A percentile compares a stretch with the other conserved stretches of the same genome.
phyloP scores from a whole-genome alignment of 2,113 vertebrate genomes.

The Lontra canadensis region DNA sequence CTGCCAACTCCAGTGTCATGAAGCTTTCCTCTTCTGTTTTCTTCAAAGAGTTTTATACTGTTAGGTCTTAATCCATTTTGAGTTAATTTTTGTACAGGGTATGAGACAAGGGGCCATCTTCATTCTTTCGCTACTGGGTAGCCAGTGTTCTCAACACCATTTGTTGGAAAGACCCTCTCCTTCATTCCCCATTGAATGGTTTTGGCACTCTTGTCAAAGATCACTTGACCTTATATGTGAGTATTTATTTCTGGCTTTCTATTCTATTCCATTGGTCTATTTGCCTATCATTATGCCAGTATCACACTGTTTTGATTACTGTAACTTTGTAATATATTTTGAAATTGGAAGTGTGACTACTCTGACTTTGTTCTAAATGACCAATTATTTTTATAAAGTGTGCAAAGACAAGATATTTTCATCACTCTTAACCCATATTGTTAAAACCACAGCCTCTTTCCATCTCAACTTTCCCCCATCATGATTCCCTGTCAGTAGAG shows the following conservation, averaged over 20 bases:
- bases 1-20: background rate
- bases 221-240: background rate
- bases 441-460: background rate
- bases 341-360: background rate
- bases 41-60: background rate
- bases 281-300: background rate
- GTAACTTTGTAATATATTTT: background rate
- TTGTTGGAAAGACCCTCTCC: background rate
- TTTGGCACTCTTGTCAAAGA: background rate
- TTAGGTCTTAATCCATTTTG: background rate
- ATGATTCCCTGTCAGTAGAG: background rate
- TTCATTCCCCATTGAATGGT: background rate
- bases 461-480: background rate
- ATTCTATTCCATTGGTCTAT: background rate
- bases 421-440: background rate
- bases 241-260: conserved; percentile 11
- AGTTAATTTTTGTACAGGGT: background rate
- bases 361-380: background rate
- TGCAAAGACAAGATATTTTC: background rate
- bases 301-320: background rate
- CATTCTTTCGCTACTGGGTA: background rate
- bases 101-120: background rate
- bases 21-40: background rate
- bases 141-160: background rate
- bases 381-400: background rate